Percentiles rank a stretch among this genome's conserved stretches.
phyloP scores from a whole-genome alignment of 1,140 invertebrate species.

The Drosophila watanabei region DNA sequence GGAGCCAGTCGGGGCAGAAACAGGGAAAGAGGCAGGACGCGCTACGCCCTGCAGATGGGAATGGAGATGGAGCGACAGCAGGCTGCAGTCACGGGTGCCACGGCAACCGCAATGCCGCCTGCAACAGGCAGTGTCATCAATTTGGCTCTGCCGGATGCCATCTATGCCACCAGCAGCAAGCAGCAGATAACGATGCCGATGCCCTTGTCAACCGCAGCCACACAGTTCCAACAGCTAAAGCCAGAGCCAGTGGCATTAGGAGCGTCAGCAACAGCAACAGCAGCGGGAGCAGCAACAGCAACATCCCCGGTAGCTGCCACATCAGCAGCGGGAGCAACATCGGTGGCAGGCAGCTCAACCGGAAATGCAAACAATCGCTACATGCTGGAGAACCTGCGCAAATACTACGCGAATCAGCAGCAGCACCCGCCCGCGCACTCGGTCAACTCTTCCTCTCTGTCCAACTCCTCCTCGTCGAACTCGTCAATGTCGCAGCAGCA shows the following conservation, averaged over 20 bases:
- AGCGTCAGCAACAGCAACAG: slow-evolving; percentile 14
- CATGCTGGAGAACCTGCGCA: slow-evolving; percentile 79
- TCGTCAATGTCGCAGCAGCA: slow-evolving; percentile 79
- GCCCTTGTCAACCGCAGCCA: slow-evolving; percentile 28
- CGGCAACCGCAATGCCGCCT: slow-evolving; percentile 37
- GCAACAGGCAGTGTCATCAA: slow-evolving; percentile 49
- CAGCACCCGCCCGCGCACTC: slow-evolving; percentile 78
- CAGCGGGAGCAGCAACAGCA: slow-evolving; percentile 26
- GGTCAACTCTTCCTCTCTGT: slow-evolving; percentile 79
- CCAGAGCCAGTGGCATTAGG: slow-evolving; percentile 32
- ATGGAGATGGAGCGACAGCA: slow-evolving; percentile 35
- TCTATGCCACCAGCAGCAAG: slow-evolving; percentile 75
- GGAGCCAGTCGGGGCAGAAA: slow-evolving; percentile 4
- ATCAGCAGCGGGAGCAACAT: slow-evolving; percentile 24
- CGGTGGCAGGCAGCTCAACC: slow-evolving; percentile 26
- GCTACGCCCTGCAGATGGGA: slow-evolving; percentile 1
- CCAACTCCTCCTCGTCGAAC: slow-evolving; percentile 81
- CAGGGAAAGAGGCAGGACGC: slow-evolving; percentile 15
- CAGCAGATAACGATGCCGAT: slow-evolving; percentile 45
- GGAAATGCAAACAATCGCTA: slow-evolving; percentile 74
- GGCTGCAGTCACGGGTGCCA: slow-evolving; percentile 9
- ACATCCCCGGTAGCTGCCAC: slow-evolving; percentile 7
- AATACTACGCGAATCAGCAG: slow-evolving; percentile 81
- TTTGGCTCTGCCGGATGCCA: slow-evolving; percentile 58
- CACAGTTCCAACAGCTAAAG: slow-evolving; percentile 44